These are phyloP conservation scores for Axea sp. DNA, from an alignment of 2,888 invertebrate genomes.

Conservation along the genomic window DNA sequence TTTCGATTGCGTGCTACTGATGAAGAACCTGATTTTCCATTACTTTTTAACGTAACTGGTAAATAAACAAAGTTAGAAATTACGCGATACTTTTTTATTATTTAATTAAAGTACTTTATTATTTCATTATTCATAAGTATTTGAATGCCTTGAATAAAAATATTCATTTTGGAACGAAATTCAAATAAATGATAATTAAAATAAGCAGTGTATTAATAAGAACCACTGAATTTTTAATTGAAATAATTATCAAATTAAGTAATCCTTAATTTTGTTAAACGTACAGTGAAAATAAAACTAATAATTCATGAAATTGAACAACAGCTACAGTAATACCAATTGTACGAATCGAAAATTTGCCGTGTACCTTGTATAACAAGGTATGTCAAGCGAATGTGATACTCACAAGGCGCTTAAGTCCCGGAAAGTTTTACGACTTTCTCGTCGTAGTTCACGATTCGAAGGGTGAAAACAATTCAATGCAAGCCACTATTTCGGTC, in stretches of 20 bases:
- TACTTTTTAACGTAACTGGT: constrained; percentile 89
- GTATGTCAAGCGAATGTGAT: constrained; percentile 94
- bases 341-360: constrained; percentile 88
- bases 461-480: constrained; percentile 87
- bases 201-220: too few species aligned
- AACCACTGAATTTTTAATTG: too few species aligned
- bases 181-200: too few species aligned
- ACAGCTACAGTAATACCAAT: constrained; percentile 86
- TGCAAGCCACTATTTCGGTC: constrained; percentile 89
- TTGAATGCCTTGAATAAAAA: too few species aligned
- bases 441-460: constrained; percentile 86
- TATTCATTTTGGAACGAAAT: too few species aligned
- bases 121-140: too few species aligned
- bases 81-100: too few species aligned
- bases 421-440: constrained; percentile 92
- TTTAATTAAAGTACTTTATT: too few species aligned
- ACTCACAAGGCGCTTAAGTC: constrained; percentile 86
- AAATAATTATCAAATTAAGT: too few species aligned
- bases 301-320: not conserved
- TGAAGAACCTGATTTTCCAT: constrained; percentile 92
- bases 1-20: constrained; percentile 93
- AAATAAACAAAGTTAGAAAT: too few species aligned
- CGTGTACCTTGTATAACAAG: constrained; percentile 92
- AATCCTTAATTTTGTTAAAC: too few species aligned
- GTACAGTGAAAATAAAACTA: not conserved